phyloP scores from a whole-genome alignment of 1,140 invertebrate species.

The Pseudomyrmex pallidus region DNA sequence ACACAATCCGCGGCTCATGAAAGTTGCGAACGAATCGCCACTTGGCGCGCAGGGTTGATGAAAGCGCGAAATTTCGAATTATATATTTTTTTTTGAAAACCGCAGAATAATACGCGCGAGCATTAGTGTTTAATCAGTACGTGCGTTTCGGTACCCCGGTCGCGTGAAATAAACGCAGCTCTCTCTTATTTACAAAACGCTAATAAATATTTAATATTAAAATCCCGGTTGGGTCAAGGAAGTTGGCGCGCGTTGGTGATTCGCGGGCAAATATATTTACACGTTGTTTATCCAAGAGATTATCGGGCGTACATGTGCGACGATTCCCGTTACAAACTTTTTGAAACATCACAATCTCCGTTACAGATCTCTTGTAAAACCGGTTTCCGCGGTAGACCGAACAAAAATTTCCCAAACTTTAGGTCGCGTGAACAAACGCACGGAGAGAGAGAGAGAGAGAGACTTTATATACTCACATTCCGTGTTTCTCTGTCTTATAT shows the following conservation, averaged over 20 bases:
- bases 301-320: not conserved
- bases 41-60: constrained; percentile 6
- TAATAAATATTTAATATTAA: too few relatives aligned
- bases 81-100: not conserved
- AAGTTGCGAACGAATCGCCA: too few relatives aligned
- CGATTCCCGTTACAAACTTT: constrained; percentile 66
- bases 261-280: not conserved
- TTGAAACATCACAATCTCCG: constrained; percentile 59
- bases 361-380: constrained; percentile 69
- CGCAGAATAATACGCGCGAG: not conserved
- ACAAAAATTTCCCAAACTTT: constrained; percentile 68
- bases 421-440: constrained; percentile 22
- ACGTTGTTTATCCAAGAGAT: not conserved
- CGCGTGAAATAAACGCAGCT: too few relatives aligned
- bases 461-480: not conserved
- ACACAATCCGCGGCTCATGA: too few relatives aligned
- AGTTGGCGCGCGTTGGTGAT: not conserved
- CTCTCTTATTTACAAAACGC: too few relatives aligned
- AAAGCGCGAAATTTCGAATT: constrained; percentile 17
- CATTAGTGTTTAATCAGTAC: not conserved
- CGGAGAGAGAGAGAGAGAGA: too few relatives aligned
- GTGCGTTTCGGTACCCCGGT: too few relatives aligned
- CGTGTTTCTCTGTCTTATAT: constrained; percentile 37
- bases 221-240: not conserved
- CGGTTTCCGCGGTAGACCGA: constrained; percentile 44